A percentile compares a stretch with the other conserved stretches of the same genome.
These are phyloP conservation scores for Halichondria panicea DNA, from an alignment of 37 sponge, comb jelly and placozoan species.

Conservation along the genomic window DNA sequence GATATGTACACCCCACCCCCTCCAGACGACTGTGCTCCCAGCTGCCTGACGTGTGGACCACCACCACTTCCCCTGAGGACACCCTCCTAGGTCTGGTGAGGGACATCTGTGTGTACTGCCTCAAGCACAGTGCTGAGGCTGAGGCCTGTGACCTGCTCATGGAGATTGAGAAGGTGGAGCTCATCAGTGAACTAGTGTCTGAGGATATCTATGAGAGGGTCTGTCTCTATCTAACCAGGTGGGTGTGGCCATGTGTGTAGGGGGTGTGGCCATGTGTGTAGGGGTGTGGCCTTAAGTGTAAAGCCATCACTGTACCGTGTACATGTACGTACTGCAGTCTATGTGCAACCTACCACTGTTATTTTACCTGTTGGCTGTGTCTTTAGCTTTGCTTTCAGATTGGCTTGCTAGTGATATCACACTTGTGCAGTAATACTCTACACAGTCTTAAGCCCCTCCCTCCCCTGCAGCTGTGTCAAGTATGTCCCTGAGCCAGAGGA, in stretches of 20 bases:
- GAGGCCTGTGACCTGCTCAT: constrained; percentile 97
- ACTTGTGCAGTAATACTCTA: too few relatives aligned
- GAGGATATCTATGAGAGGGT: constrained; percentile 73
- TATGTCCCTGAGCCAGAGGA: constrained; percentile 98
- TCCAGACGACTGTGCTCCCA: constrained; percentile 70
- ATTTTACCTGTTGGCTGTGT: background rate
- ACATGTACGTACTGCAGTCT: background rate
- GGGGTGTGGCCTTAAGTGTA: background rate
- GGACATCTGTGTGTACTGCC: constrained; percentile 76
- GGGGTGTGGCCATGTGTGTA: background rate
- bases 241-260: background rate
- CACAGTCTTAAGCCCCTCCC: too few relatives aligned
- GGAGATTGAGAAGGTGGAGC: constrained; percentile 86
- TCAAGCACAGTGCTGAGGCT: constrained; percentile 91
- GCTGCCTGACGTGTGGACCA: constrained; percentile 55
- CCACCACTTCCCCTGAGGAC: constrained; percentile 9
- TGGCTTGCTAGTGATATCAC: too few relatives aligned
- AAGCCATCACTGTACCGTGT: background rate
- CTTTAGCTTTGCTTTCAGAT: too few relatives aligned
- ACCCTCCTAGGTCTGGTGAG: constrained; percentile 46
- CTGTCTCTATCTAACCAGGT: constrained; percentile 97
- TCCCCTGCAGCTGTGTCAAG: constrained; percentile 84
- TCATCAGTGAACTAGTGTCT: constrained; percentile 55
- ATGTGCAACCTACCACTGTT: background rate
- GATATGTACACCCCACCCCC: background rate